A percentile compares a stretch with the other conserved stretches of the same genome.
Conservation (phyloP, 2,797 vertebrate species). For the Sardinella longiceps region DNA sequence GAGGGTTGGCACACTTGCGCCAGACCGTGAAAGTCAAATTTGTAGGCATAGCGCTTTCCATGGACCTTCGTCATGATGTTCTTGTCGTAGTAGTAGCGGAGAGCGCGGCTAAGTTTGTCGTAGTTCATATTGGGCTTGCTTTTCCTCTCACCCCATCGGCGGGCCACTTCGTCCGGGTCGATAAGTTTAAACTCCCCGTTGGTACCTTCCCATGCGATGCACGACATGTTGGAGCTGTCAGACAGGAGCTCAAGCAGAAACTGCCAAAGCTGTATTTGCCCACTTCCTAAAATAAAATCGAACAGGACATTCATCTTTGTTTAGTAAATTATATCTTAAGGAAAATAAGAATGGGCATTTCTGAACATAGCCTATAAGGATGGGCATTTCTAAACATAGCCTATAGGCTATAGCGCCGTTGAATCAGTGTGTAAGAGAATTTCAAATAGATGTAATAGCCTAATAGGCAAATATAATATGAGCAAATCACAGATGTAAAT, state of each 20-base stretch:
- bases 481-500: background rate
- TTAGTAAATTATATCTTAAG: background rate
- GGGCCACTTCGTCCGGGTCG: slow-evolving; percentile 94
- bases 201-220: slow-evolving; percentile 97
- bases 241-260: slow-evolving; percentile 95
- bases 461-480: background rate
- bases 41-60: slow-evolving; percentile 96
- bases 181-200: slow-evolving; percentile 98
- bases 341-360: background rate
- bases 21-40: slow-evolving; percentile 96
- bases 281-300: slow-evolving; percentile 81
- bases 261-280: slow-evolving; percentile 98
- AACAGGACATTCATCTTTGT: background rate
- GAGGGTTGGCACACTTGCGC: slow-evolving; percentile 91
- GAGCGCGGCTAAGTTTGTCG: slow-evolving; percentile 95
- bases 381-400: no score
- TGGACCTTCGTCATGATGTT: slow-evolving; percentile 99
- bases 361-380: no score
- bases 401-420: no score
- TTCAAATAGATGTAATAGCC: background rate
- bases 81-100: slow-evolving; percentile 99
- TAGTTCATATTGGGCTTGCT: slow-evolving; percentile 99
- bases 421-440: background rate
- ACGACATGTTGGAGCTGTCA: slow-evolving; percentile 89
- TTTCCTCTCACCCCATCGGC: slow-evolving; percentile 95